A percentile compares a stretch with the other conserved stretches of the same genome.
Evolutionary conservation across 2,113 vertebrate genomes (phyloP).

Genomic region (Plectropomus leopardus): DNA sequence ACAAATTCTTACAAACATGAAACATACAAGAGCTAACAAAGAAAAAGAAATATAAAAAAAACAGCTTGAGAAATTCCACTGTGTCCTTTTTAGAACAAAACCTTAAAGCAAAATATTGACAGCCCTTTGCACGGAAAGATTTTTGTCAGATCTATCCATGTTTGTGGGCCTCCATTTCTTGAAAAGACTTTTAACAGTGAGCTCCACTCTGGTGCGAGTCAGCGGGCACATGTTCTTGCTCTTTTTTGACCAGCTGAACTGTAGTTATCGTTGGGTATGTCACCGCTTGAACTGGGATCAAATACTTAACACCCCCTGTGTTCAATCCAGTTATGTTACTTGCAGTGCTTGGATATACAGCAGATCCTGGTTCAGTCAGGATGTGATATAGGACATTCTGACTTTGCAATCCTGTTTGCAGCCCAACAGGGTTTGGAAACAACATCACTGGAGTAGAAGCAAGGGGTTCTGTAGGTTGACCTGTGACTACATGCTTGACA

Average conservation of each 20-base stretch:
- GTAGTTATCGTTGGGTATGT: neutral
- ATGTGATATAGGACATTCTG: neutral
- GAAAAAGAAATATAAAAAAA: too few relatives aligned
- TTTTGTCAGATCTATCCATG: too few relatives aligned
- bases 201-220: neutral
- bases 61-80: too few relatives aligned
- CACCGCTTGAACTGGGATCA: neutral
- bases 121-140: too few relatives aligned
- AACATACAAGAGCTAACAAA: too few relatives aligned
- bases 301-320: neutral
- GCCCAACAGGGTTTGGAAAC: neutral
- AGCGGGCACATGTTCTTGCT: conserved; percentile 5
- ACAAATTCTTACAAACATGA: too few relatives aligned
- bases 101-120: too few relatives aligned
- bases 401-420: neutral
- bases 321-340: neutral
- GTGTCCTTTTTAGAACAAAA: too few relatives aligned
- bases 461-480: neutral
- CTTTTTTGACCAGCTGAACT: conserved; percentile 4
- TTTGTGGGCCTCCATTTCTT: neutral
- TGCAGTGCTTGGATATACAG: neutral
- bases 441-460: too few relatives aligned
- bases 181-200: neutral
- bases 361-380: neutral
- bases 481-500: neutral